phyloP scores from a whole-genome alignment of 1,140 invertebrate species.

The Euura lappo region DNA sequence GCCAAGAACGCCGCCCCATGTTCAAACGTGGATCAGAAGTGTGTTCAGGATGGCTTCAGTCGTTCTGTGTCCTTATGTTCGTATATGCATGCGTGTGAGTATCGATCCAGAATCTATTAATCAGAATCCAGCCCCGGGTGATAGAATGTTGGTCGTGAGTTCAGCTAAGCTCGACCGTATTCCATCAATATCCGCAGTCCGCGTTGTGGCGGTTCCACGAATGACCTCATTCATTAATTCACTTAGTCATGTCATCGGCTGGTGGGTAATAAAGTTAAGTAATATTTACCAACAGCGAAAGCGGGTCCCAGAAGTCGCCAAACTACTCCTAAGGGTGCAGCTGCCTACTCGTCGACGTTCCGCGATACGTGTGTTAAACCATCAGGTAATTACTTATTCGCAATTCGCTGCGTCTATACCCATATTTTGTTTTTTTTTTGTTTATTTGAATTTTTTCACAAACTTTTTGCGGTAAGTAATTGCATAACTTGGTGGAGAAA shows the following conservation, averaged over 20 bases:
- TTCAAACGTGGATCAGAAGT: too few relatives aligned
- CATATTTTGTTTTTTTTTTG: not conserved
- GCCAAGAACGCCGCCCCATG: too few relatives aligned
- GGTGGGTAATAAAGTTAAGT: conserved; percentile 41
- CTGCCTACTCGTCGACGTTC: conserved; percentile 14
- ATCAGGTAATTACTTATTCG: conserved; percentile 15
- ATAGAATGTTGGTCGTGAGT: not conserved
- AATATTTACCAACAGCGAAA: conserved; percentile 40
- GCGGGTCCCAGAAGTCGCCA: conserved; percentile 7
- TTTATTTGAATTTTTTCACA: too few relatives aligned
- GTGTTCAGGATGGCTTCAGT: too few relatives aligned
- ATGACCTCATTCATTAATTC: conserved; percentile 33
- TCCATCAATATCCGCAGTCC: conserved; percentile 8
- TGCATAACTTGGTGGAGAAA: too few relatives aligned
- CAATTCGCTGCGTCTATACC: not conserved
- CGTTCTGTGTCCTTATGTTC: too few relatives aligned
- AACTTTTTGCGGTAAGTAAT: too few relatives aligned
- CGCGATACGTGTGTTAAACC: conserved; percentile 1
- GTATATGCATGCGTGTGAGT: too few relatives aligned
- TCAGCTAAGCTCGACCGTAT: not conserved
- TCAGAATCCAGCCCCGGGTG: not conserved
- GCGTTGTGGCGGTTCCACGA: conserved; percentile 17
- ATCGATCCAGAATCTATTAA: not conserved
- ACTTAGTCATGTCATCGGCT: conserved; percentile 29
- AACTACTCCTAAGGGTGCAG: conserved; percentile 15